Evolutionary conservation across 2,797 vertebrate species (phyloP).

Genomic region (Onychomys arenicola): DNA sequence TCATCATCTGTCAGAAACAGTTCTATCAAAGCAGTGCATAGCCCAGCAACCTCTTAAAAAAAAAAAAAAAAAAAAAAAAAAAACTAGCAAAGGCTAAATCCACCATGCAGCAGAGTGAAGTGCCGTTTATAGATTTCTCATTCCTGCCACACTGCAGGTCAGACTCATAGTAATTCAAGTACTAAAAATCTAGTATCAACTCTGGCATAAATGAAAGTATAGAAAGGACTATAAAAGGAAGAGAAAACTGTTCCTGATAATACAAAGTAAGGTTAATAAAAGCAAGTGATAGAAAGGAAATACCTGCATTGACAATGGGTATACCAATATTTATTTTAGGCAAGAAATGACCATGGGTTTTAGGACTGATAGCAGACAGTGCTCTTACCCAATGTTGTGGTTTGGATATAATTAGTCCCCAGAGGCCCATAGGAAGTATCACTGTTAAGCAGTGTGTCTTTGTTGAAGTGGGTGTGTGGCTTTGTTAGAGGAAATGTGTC

Average conservation of each 20-base stretch:
- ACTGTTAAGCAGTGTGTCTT: not conserved
- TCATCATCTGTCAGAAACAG: no score
- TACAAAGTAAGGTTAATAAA: not conserved
- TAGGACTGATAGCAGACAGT: not conserved
- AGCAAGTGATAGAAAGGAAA: not conserved
- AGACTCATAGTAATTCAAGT: not conserved
- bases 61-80: no score
- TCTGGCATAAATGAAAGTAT: not conserved
- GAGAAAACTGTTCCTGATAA: not conserved
- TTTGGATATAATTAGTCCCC: not conserved
- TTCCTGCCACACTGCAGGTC: no score
- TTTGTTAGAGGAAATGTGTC: no score
- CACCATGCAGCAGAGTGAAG: no score
- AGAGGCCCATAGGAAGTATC: not conserved
- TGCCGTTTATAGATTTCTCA: no score
- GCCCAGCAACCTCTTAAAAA: no score
- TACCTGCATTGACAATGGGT: not conserved
- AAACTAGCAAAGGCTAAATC: no score
- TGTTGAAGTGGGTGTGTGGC: not conserved
- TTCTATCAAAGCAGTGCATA: no score
- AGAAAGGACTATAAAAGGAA: not conserved
- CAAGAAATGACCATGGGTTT: not conserved
- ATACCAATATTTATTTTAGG: not conserved
- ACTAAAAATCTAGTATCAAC: not conserved
- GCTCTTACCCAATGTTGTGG: not conserved